phyloP scores from a whole-genome alignment of 1,140 invertebrate genomes.

The Arion vulgaris region DNA sequence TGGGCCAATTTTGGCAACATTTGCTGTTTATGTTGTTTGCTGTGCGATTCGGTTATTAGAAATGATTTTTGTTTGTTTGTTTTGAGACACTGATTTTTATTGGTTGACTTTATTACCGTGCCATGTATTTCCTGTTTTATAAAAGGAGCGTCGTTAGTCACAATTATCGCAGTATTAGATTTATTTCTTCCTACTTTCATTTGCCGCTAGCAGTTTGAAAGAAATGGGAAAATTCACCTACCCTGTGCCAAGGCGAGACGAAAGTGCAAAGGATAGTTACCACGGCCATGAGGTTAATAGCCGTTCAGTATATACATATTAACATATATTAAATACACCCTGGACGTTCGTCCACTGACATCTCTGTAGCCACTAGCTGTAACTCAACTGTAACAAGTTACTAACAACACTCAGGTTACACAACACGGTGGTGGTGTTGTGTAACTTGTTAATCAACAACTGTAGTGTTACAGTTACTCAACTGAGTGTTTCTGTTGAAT shows the following conservation, averaged over 20 bases:
- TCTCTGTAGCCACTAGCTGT: background rate
- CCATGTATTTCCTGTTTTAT: background rate
- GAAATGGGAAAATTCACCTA: slow-evolving; percentile 75
- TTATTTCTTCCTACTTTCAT: background rate
- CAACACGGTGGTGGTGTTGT: background rate
- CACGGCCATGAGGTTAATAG: slow-evolving; percentile 84
- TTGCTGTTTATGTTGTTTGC: too few species aligned
- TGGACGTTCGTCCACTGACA: background rate
- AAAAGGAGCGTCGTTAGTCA: background rate
- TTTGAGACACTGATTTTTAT: background rate
- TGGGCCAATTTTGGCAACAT: too few species aligned
- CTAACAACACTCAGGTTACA: too few species aligned
- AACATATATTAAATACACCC: background rate
- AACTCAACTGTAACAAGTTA: background rate
- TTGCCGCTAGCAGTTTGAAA: background rate
- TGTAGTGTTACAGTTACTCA: too few species aligned
- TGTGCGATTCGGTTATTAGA: background rate
- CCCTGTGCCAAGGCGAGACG: slow-evolving; percentile 84
- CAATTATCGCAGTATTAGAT: background rate
- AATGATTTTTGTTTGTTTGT: background rate
- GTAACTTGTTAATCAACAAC: background rate
- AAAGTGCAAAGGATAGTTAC: slow-evolving; percentile 84
- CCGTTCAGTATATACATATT: background rate
- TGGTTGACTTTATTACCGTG: background rate
- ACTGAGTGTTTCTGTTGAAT: too few species aligned